These are phyloP conservation scores for Ptilorrhoa leucosticta DNA, from an alignment of 2,113 vertebrate genomes.

Conservation along the genomic window DNA sequence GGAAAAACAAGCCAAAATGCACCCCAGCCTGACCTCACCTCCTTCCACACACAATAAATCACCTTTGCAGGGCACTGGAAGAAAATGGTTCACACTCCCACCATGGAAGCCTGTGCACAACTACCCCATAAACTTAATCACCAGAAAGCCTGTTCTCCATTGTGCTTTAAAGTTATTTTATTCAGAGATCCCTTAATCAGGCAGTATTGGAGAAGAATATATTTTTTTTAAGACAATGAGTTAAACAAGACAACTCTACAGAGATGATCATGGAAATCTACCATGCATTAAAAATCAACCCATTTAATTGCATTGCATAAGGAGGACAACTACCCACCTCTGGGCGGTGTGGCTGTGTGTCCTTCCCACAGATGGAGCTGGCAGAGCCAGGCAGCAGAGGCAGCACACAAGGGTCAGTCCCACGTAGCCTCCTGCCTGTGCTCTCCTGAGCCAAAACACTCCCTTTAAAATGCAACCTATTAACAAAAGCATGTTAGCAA, in stretches of 20 bases:
- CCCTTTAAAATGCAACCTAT: not conserved
- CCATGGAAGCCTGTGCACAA: not conserved
- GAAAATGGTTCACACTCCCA: not conserved
- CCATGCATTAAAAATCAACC: not conserved
- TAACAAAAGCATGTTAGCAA: not conserved
- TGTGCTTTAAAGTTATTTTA: not conserved
- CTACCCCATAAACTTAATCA: not conserved
- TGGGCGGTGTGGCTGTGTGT: not conserved
- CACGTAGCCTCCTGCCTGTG: rapidly evolving
- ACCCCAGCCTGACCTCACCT: not conserved
- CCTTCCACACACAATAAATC: not conserved
- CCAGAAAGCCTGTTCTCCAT: not conserved
- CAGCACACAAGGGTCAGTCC: not conserved
- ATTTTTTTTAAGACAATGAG: not conserved
- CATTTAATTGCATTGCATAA: not conserved
- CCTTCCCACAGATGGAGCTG: not conserved
- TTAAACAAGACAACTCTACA: not conserved
- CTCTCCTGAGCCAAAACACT: not conserved
- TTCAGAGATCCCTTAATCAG: not conserved
- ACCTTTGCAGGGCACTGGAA: not conserved
- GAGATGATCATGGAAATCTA: not conserved
- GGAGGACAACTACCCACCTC: not conserved
- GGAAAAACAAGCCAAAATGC: not conserved
- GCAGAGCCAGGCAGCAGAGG: not conserved
- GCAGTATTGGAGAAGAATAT: rapidly evolving